Percentiles rank a stretch among this genome's conserved stretches.
These are phyloP conservation scores for Philonicus albiceps DNA, from an alignment of 2,888 invertebrate genomes.

Conservation along the genomic window DNA sequence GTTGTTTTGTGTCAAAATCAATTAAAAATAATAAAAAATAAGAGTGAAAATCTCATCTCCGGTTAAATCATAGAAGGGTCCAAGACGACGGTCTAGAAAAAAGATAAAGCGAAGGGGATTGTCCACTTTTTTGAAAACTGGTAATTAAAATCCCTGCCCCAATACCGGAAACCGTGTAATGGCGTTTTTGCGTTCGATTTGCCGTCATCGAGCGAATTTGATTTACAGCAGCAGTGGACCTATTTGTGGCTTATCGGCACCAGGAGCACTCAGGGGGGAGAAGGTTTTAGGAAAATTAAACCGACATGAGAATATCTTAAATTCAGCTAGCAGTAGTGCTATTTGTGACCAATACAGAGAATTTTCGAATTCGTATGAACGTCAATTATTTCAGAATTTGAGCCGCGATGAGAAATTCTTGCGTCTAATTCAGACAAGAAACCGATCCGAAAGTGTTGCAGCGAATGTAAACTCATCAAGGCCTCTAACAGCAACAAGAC, in stretches of 20 bases:
- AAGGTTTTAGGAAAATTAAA: background rate
- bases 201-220: conserved; percentile 56
- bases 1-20: background rate
- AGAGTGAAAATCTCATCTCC: background rate
- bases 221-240: conserved; percentile 49
- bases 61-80: background rate
- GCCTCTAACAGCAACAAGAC: background rate
- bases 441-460: conserved; percentile 40
- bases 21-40: background rate
- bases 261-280: background rate
- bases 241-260: background rate
- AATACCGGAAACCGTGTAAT: conserved; percentile 55
- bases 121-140: background rate
- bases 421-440: conserved; percentile 34
- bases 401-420: conserved; percentile 43
- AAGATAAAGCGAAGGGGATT: background rate
- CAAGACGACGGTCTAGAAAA: background rate
- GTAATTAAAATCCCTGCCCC: background rate
- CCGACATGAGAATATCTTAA: conserved; percentile 42
- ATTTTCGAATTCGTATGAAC: conserved; percentile 39
- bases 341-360: conserved; percentile 4
- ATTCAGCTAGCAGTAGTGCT: conserved; percentile 41
- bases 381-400: conserved; percentile 43
- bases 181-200: conserved; percentile 63
- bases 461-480: background rate